A percentile compares a stretch with the other conserved stretches of the same genome.
These are phyloP conservation scores for Plecotus auritus DNA, from an alignment of 2,113 vertebrate species.

Conservation along the genomic window DNA sequence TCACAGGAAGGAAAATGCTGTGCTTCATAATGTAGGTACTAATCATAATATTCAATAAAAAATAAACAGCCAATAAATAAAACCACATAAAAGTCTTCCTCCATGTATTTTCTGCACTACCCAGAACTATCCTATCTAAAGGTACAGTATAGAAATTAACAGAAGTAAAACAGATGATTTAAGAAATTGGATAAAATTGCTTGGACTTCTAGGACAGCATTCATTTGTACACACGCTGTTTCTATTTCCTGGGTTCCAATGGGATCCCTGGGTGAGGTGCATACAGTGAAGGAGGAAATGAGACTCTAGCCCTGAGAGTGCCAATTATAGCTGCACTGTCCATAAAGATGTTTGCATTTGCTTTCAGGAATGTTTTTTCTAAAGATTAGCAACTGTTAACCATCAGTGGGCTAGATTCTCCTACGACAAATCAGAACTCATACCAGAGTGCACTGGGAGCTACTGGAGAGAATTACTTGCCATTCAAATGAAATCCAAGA, in stretches of 20 bases:
- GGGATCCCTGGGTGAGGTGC: not conserved
- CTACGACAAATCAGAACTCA: not conserved
- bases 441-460: not conserved
- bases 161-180: slow-evolving; percentile 29
- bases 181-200: slow-evolving; percentile 22
- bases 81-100: slow-evolving; percentile 41
- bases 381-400: slow-evolving; percentile 39
- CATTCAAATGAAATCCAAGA: not conserved
- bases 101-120: not conserved
- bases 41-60: slow-evolving; percentile 55
- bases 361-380: slow-evolving; percentile 58
- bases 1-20: slow-evolving; percentile 19
- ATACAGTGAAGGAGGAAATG: slow-evolving; percentile 36
- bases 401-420: not conserved
- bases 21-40: not conserved
- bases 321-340: slow-evolving; percentile 43
- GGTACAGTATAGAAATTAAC: slow-evolving; percentile 17
- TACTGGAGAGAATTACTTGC: not conserved
- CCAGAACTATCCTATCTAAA: slow-evolving; percentile 24
- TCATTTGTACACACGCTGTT: slow-evolving; percentile 40
- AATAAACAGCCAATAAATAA: slow-evolving; percentile 46
- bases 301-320: not conserved
- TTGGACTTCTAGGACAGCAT: not conserved
- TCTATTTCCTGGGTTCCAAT: not conserved
- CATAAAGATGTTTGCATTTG: slow-evolving; percentile 47